A percentile compares a stretch with the other conserved stretches of the same genome.
These are phyloP conservation scores for Gymnopithys bicolor DNA, from an alignment of 2,797 vertebrate genomes.

Conservation along the genomic window DNA sequence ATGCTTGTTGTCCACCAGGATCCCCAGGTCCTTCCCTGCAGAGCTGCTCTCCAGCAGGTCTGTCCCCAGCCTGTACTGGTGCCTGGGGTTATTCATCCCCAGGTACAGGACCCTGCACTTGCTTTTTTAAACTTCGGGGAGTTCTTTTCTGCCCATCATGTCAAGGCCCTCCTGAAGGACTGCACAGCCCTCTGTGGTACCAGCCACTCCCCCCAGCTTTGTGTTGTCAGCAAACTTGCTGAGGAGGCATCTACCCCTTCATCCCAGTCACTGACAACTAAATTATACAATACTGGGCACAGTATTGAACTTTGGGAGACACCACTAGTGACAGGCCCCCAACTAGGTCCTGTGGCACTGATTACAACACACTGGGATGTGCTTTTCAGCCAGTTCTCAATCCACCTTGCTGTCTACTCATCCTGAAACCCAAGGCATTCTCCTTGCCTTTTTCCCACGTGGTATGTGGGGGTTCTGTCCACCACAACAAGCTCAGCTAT, in stretches of 20 bases:
- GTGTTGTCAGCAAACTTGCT: neutral
- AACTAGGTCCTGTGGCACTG: fast-evolving
- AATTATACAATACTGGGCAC: neutral
- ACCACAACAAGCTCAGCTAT: fast-evolving
- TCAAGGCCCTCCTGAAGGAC: too few relatives aligned
- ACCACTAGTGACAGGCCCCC: neutral
- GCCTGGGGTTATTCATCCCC: neutral
- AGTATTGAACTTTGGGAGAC: neutral
- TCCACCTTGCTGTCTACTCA: neutral
- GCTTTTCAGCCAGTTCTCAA: neutral
- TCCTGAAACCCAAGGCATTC: neutral
- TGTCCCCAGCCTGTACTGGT: neutral
- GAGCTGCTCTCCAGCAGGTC: neutral
- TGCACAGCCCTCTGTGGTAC: neutral
- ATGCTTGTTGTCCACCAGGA: neutral
- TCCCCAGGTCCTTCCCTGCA: neutral
- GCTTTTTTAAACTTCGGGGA: neutral
- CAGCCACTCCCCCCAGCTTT: fast-evolving
- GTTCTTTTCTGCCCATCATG: neutral
- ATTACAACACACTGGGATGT: neutral
- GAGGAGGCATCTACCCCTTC: neutral
- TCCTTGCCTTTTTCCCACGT: fast-evolving
- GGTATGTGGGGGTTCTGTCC: neutral
- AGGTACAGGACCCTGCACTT: neutral
- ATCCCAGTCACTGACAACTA: neutral